These are phyloP conservation scores for Mystacides longicornis DNA, from an alignment of 2,888 invertebrate species.

Conservation along the genomic window DNA sequence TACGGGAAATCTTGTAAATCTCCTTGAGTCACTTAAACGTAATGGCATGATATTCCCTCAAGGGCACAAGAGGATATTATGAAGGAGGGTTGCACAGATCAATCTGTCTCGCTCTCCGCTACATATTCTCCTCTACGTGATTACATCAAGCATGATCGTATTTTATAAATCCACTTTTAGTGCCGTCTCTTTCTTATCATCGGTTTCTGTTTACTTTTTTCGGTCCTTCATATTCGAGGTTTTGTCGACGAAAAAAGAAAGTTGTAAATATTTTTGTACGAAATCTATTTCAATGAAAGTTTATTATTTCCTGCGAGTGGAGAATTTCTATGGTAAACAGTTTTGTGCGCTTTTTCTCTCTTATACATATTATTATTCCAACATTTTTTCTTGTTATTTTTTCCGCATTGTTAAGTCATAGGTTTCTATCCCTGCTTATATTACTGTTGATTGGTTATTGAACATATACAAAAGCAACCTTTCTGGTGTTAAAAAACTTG, in stretches of 20 bases:
- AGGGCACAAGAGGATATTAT: not conserved
- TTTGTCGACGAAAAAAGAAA: not conserved
- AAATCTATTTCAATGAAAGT: not conserved
- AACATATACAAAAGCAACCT: too few relatives aligned
- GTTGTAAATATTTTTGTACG: not conserved
- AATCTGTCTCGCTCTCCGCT: constrained; percentile 2
- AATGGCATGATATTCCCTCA: constrained; percentile 1
- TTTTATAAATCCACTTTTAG: not conserved
- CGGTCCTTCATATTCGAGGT: too few relatives aligned
- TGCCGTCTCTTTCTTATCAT: not conserved
- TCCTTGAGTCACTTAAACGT: not conserved
- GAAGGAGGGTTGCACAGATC: not conserved
- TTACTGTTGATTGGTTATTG: too few relatives aligned
- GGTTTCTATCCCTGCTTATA: too few relatives aligned
- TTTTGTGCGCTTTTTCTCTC: not conserved
- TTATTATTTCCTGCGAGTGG: not conserved
- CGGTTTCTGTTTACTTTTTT: too few relatives aligned
- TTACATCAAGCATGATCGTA: constrained; percentile 1
- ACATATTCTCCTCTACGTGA: not conserved
- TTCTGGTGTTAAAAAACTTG: too few relatives aligned
- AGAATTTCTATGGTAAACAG: not conserved
- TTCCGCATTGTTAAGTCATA: too few relatives aligned
- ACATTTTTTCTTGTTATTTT: not conserved
- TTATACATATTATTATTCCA: not conserved
- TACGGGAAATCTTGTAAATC: not conserved